phyloP scores from a whole-genome alignment of 1,140 invertebrate genomes.

The Trialeurodes vaporariorum region DNA sequence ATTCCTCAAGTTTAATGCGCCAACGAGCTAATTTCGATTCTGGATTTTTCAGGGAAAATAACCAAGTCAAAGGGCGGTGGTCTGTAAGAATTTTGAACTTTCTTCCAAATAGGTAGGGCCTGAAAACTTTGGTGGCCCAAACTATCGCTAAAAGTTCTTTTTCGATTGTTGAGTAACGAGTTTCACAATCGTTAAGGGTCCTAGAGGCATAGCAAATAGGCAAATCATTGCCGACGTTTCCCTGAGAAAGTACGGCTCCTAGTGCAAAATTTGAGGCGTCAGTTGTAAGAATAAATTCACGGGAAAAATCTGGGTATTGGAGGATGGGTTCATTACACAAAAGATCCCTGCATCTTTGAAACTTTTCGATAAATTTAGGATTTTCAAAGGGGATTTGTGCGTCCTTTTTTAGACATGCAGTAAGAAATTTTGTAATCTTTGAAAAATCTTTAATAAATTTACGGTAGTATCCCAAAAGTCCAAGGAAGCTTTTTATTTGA shows the following conservation, averaged over 20 bases:
- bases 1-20: slow-evolving; percentile 38
- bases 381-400: neutral
- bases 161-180: slow-evolving; percentile 35
- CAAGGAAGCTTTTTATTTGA: slow-evolving; percentile 35
- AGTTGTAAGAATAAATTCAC: slow-evolving; percentile 42
- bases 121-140: slow-evolving; percentile 35
- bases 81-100: slow-evolving; percentile 41
- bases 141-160: slow-evolving; percentile 34
- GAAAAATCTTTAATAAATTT: slow-evolving; percentile 31
- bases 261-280: slow-evolving; percentile 30
- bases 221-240: slow-evolving; percentile 17
- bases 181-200: slow-evolving; percentile 33
- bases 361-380: slow-evolving; percentile 23
- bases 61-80: slow-evolving; percentile 37
- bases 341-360: slow-evolving; percentile 32
- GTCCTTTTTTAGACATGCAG: slow-evolving; percentile 18
- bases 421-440: slow-evolving; percentile 24
- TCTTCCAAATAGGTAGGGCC: slow-evolving; percentile 37
- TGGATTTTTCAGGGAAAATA: slow-evolving; percentile 37
- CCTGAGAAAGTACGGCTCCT: slow-evolving; percentile 30
- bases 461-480: slow-evolving; percentile 35
- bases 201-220: slow-evolving; percentile 34
- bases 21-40: slow-evolving; percentile 38
- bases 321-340: slow-evolving; percentile 30
- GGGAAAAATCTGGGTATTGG: slow-evolving; percentile 31